These are phyloP conservation scores for Rhadinocentrus ornatus DNA, from an alignment of 2,797 vertebrate genomes.

Conservation along the genomic window DNA sequence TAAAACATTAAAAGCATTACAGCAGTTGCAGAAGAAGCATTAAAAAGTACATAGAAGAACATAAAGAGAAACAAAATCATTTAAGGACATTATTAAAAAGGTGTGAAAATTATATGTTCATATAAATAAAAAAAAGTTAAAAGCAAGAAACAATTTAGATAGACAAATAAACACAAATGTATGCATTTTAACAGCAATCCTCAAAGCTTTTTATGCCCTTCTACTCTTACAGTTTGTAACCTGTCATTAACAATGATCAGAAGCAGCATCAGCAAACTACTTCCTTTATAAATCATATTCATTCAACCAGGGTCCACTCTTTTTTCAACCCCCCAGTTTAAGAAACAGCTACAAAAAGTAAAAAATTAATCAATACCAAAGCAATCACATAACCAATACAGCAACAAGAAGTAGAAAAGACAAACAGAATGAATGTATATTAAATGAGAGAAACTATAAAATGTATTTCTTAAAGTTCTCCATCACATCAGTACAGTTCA, in stretches of 20 bases:
- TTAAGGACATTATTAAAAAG: too few relatives aligned
- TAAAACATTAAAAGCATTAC: too few relatives aligned
- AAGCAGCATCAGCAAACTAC: background rate
- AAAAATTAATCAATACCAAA: slow-evolving; percentile 25
- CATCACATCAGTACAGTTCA: slow-evolving; percentile 4
- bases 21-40: too few relatives aligned
- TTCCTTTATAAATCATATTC: background rate
- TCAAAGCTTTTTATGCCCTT: background rate
- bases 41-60: too few relatives aligned
- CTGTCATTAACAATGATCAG: background rate
- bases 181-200: background rate
- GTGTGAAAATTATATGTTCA: background rate
- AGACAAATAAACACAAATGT: background rate
- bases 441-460: background rate
- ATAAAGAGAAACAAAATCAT: too few relatives aligned
- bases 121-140: too few relatives aligned
- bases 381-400: slow-evolving; percentile 8
- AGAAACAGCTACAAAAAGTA: background rate
- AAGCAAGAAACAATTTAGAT: too few relatives aligned
- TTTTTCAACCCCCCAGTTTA: background rate
- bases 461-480: background rate
- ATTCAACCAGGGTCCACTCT: background rate
- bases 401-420: background rate
- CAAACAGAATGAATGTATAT: background rate
- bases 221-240: background rate